Conservation (phyloP, 2,888 invertebrate species). For the Nemoura dubitans region DNA sequence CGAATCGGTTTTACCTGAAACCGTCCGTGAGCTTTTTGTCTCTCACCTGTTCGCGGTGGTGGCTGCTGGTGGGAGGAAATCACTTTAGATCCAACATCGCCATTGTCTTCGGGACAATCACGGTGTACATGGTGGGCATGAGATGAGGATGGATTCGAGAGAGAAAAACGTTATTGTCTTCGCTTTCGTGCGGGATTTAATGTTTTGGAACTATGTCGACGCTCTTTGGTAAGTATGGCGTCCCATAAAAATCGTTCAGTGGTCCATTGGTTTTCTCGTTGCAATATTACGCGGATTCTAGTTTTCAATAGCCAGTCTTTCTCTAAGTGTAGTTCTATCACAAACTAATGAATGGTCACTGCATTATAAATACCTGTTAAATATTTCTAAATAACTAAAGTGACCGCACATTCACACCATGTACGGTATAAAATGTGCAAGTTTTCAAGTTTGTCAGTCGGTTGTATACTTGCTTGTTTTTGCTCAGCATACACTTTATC, state of each 20-base stretch:
- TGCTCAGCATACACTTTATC: not conserved
- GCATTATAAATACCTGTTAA: no score
- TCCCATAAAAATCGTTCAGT: no score
- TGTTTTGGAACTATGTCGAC: not conserved
- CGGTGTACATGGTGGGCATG: not conserved
- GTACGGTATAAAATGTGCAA: not conserved
- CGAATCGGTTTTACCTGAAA: slow-evolving; percentile 2
- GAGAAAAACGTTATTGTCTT: not conserved
- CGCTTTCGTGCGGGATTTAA: not conserved
- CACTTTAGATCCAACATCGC: not conserved
- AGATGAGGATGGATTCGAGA: no score
- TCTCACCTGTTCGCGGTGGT: not conserved
- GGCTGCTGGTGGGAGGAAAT: not conserved
- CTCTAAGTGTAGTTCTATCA: no score
- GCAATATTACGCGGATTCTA: no score
- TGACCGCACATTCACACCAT: not conserved
- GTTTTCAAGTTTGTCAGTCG: not conserved
- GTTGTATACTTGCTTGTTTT: not conserved
- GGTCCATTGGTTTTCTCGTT: no score
- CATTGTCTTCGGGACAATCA: not conserved
- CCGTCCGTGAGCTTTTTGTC: not conserved
- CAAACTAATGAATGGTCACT: no score
- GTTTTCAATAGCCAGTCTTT: no score
- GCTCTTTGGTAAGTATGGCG: no score
- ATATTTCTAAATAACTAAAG: no score